Evolutionary conservation across 2,888 invertebrate species (phyloP).

Genomic region (Hypomecis atomaria): DNA sequence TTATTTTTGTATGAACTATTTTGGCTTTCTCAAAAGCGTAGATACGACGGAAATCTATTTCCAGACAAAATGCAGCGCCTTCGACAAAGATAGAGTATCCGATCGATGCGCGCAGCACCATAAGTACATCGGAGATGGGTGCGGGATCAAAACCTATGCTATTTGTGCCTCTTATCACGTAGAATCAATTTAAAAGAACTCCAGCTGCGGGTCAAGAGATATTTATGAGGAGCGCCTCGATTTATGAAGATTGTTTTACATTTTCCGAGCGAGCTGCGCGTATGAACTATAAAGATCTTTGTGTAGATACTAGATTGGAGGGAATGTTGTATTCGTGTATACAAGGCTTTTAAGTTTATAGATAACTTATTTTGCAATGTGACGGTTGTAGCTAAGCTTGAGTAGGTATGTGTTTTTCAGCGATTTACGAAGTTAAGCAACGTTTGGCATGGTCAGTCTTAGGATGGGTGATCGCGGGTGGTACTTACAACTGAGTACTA

Average conservation of each 20-base stretch:
- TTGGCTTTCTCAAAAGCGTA: no score
- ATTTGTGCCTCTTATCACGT: slow-evolving; percentile 74
- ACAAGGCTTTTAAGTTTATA: neutral
- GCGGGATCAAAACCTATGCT: slow-evolving; percentile 59
- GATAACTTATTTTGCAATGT: neutral
- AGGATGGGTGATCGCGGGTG: no score
- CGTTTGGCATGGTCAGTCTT: no score
- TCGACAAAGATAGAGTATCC: slow-evolving; percentile 4
- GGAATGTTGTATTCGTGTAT: neutral
- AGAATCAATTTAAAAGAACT: slow-evolving; percentile 78
- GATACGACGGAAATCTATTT: neutral
- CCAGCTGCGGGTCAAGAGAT: slow-evolving; percentile 76
- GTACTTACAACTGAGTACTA: no score
- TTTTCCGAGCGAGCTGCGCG: slow-evolving; percentile 53
- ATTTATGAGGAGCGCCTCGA: slow-evolving; percentile 70
- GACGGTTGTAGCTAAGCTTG: no score
- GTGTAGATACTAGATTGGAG: neutral
- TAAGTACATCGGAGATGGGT: slow-evolving; percentile 45
- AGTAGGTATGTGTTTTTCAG: no score
- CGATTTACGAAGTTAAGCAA: no score
- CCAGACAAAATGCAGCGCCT: slow-evolving; percentile 4
- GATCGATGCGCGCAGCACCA: slow-evolving; percentile 19
- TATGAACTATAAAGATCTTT: slow-evolving; percentile 28
- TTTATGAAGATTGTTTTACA: slow-evolving; percentile 69
- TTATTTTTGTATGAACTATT: no score